These are phyloP conservation scores for Nycticorax nycticorax DNA, from an alignment of 2,113 vertebrate species.

Conservation along the genomic window DNA sequence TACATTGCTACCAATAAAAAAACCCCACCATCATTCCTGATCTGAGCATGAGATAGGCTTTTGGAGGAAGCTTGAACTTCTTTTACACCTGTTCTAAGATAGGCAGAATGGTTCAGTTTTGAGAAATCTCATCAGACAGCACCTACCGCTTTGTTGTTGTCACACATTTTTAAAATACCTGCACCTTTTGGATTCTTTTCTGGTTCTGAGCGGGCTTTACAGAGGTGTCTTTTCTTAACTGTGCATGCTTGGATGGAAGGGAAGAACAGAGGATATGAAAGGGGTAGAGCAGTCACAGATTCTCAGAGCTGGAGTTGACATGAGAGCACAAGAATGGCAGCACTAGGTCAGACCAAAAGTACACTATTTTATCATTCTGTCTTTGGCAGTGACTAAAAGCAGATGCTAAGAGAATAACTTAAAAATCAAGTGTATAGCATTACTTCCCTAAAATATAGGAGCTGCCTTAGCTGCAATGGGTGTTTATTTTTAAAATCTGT, in stretches of 20 bases:
- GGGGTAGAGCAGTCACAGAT: not conserved
- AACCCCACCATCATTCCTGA: not conserved
- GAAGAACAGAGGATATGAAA: not conserved
- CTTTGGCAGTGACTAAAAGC: not conserved
- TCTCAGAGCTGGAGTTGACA: not conserved
- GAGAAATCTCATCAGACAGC: not conserved
- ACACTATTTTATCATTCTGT: not conserved
- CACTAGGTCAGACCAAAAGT: not conserved
- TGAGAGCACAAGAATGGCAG: not conserved
- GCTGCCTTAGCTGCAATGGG: not conserved
- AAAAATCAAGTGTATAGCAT: not conserved
- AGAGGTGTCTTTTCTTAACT: not conserved
- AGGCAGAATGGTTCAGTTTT: not conserved
- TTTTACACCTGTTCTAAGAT: not conserved
- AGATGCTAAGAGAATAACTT: not conserved
- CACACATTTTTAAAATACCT: not conserved
- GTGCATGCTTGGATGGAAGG: not conserved
- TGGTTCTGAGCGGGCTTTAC: not conserved
- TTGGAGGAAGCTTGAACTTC: not conserved
- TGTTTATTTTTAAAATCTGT: not conserved
- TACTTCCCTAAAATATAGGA: not conserved
- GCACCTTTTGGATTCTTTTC: not conserved
- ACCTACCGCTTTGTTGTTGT: not conserved
- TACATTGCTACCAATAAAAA: not conserved
- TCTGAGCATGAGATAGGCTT: not conserved